Conservation (phyloP, 2,113 vertebrate genomes). For the Leptobrachium leishanense region DNA sequence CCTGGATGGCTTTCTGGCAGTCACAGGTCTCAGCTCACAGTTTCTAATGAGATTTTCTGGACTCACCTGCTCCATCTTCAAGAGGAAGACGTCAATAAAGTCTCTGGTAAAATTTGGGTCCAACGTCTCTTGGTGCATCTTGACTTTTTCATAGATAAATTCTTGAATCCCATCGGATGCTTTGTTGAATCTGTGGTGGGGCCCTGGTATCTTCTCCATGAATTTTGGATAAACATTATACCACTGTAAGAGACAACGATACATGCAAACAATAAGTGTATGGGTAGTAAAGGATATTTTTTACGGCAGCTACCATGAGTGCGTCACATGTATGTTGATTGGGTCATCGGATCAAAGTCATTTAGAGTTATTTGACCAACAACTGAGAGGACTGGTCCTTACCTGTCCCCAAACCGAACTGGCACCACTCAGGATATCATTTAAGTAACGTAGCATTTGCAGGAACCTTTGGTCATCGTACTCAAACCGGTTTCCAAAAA, state of each 20-base stretch:
- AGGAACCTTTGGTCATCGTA: constrained; percentile 53
- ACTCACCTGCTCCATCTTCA: constrained; percentile 70
- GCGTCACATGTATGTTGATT: not conserved
- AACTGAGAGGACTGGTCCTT: not conserved
- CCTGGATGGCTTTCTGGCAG: too few relatives aligned
- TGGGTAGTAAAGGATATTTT: too few relatives aligned
- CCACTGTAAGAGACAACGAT: constrained; percentile 56
- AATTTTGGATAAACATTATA: constrained; percentile 73
- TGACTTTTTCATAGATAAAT: constrained; percentile 62
- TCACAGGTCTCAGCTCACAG: too few relatives aligned
- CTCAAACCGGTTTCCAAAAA: constrained; percentile 49
- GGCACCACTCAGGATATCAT: constrained; percentile 27
- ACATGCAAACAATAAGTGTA: too few relatives aligned
- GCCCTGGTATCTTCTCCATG: constrained; percentile 67
- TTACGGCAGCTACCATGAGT: too few relatives aligned
- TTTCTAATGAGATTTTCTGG: too few relatives aligned
- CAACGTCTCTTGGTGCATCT: constrained; percentile 66
- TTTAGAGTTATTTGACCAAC: too few relatives aligned
- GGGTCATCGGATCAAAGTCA: not conserved
- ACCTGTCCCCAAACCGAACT: constrained; percentile 46
- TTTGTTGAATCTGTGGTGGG: constrained; percentile 57
- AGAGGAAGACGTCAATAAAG: constrained; percentile 77
- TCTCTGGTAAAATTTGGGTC: constrained; percentile 68
- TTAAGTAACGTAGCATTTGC: constrained; percentile 27
- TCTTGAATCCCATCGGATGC: not conserved